Conservation (phyloP, 2,888 invertebrate genomes). For the Globia sparganii region DNA sequence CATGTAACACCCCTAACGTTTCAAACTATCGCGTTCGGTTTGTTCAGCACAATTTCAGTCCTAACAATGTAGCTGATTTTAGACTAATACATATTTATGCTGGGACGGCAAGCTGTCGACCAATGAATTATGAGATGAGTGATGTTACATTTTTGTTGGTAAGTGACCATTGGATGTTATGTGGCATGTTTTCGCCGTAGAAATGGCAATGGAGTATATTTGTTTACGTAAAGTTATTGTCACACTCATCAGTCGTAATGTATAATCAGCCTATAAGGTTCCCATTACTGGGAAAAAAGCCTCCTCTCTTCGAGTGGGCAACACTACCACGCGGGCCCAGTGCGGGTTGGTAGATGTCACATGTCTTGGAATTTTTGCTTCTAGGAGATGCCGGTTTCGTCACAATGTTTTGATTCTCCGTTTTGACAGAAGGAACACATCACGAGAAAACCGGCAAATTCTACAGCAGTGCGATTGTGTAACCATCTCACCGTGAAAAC, state of each 20-base stretch:
- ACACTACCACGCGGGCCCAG: neutral
- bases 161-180: neutral
- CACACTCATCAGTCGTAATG: neutral
- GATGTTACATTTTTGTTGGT: constrained; percentile 30
- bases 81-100: constrained; percentile 57
- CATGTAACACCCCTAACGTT: constrained; percentile 53
- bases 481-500: too few species aligned
- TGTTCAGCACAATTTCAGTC: constrained; percentile 48
- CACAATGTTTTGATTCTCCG: too few species aligned
- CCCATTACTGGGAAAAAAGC: neutral
- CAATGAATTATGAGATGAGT: constrained; percentile 23
- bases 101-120: constrained; percentile 36
- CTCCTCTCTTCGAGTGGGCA: neutral
- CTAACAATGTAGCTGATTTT: constrained; percentile 57
- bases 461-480: too few species aligned
- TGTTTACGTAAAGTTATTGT: neutral
- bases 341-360: neutral
- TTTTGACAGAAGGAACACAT: neutral
- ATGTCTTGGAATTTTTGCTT: neutral
- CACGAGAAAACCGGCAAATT: too few species aligned
- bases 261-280: too few species aligned
- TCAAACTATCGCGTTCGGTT: constrained; percentile 41
- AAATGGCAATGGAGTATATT: neutral
- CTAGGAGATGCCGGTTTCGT: too few species aligned
- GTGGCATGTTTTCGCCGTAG: neutral